Conservation (phyloP, 1,140 invertebrate genomes). For the Drosophila cardini region DNA sequence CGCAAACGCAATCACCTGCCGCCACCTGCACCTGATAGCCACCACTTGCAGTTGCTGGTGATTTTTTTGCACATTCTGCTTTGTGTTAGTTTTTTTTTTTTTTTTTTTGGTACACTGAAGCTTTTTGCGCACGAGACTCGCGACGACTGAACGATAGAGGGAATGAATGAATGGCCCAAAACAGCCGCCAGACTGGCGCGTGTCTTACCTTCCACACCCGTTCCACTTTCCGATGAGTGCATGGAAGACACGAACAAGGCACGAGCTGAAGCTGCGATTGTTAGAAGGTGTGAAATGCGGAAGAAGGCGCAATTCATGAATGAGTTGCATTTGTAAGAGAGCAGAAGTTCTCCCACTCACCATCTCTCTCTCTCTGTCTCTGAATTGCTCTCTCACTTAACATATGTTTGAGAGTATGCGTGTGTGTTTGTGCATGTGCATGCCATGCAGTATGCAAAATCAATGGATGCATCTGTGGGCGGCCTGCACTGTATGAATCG, state of each 20-base stretch:
- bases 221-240: constrained; percentile 27
- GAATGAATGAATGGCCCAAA: constrained; percentile 49
- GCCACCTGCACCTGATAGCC: constrained; percentile 29
- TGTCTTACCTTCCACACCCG: constrained; percentile 38
- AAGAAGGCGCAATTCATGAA: constrained; percentile 72
- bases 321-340: constrained; percentile 55
- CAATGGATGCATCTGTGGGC: constrained; percentile 27
- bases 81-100: constrained; percentile 25
- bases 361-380: constrained; percentile 13
- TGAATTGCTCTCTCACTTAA: constrained; percentile 13
- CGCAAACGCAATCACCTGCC: constrained; percentile 2
- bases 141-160: constrained; percentile 23
- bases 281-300: constrained; percentile 63
- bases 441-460: constrained; percentile 25
- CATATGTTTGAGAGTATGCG: not conserved
- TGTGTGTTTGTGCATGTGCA: constrained; percentile 11
- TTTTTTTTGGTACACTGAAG: constrained; percentile 17
- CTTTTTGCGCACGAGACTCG: constrained; percentile 54
- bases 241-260: constrained; percentile 22
- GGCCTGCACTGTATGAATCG: not conserved
- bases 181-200: constrained; percentile 58
- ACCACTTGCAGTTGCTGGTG: constrained; percentile 22
- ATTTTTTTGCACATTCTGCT: constrained; percentile 50
- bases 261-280: constrained; percentile 37
- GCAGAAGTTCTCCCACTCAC: constrained; percentile 12